A percentile compares a stretch with the other conserved stretches of the same genome.
phyloP scores from a whole-genome alignment of 1,140 invertebrate species.

The Macrosteles quadrilineatus region DNA sequence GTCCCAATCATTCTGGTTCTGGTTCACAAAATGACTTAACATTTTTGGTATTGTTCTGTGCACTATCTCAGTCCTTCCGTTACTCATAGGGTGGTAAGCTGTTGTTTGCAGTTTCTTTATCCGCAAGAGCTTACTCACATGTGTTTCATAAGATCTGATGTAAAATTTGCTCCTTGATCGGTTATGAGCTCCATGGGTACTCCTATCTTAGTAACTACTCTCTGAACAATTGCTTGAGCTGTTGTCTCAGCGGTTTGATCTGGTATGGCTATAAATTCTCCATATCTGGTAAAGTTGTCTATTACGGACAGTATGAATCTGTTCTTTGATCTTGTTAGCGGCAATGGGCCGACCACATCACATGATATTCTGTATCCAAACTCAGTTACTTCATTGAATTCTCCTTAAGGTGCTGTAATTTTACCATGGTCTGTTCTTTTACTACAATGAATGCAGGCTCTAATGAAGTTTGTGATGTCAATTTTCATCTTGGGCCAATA shows the following conservation, averaged over 20 bases:
- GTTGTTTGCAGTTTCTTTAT: slow-evolving; percentile 44
- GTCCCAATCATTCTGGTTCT: not conserved
- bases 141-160: slow-evolving; percentile 40
- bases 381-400: not conserved
- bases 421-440: not conserved
- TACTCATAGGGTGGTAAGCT: slow-evolving; percentile 42
- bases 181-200: slow-evolving; percentile 43
- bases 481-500: not conserved
- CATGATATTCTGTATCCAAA: not conserved
- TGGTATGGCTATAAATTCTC: not conserved
- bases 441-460: not conserved
- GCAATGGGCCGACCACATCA: not conserved
- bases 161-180: slow-evolving; percentile 45
- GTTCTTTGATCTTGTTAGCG: not conserved
- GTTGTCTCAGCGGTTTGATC: not conserved
- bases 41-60: slow-evolving; percentile 25
- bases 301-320: not conserved
- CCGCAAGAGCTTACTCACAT: slow-evolving; percentile 43
- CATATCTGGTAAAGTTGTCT: not conserved
- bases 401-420: not conserved
- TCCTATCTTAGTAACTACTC: slow-evolving; percentile 37
- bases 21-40: not conserved
- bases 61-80: slow-evolving; percentile 38
- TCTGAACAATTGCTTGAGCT: not conserved
- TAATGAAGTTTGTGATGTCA: not conserved